phyloP scores from a whole-genome alignment of 1,140 invertebrate genomes.

The Drosophila melanica region DNA sequence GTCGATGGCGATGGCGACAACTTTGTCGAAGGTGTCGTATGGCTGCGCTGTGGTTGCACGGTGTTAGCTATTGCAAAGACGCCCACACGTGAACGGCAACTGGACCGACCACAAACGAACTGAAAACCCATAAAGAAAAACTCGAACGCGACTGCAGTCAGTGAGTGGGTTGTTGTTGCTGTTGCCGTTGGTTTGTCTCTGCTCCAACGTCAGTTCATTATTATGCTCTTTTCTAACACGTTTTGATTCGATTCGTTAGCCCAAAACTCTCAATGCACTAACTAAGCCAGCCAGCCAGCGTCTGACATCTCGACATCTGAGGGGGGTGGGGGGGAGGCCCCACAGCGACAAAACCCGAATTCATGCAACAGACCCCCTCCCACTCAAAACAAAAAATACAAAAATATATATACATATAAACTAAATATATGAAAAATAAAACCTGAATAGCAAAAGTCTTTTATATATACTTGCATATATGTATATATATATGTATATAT shows the following conservation, averaged over 20 bases:
- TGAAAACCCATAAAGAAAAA: conserved; percentile 51
- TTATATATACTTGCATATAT: background rate
- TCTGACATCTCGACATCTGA: background rate
- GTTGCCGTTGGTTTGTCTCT: background rate
- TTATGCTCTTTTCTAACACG: conserved; percentile 73
- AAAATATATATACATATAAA: conserved; percentile 5
- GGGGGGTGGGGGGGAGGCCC: conserved; percentile 1
- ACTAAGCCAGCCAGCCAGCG: conserved; percentile 44
- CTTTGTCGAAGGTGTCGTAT: conserved; percentile 66
- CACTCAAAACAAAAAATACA: background rate
- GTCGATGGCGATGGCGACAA: background rate
- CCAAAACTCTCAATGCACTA: conserved; percentile 51
- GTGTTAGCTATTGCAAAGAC: conserved; percentile 35
- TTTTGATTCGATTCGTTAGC: conserved; percentile 57
- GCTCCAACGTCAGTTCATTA: conserved; percentile 51
- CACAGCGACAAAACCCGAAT: conserved; percentile 33
- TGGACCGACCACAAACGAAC: conserved; percentile 43
- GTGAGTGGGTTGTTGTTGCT: conserved; percentile 39
- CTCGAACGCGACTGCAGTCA: conserved; percentile 2
- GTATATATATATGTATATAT: background rate
- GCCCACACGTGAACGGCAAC: conserved; percentile 32
- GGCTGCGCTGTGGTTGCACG: conserved; percentile 30
- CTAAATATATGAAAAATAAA: conserved; percentile 25
- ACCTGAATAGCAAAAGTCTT: conserved; percentile 62
- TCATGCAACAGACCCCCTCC: background rate